Percentiles rank a stretch among this genome's conserved stretches.
Conservation (phyloP, 2,113 vertebrate genomes). For the Diadophis punctatus region DNA sequence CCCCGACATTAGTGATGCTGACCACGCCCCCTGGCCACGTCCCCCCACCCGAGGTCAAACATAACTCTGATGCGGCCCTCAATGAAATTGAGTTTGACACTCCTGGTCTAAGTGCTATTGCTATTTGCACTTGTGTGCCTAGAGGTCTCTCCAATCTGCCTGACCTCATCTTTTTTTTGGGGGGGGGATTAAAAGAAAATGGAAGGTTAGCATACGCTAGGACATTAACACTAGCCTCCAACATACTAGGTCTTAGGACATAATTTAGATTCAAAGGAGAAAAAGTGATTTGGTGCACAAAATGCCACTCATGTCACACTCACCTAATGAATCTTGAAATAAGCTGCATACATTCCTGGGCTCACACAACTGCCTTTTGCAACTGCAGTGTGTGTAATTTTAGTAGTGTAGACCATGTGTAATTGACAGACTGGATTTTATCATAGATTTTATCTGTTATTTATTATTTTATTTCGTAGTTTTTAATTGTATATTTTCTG, state of each 20-base stretch:
- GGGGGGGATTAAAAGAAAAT: background rate
- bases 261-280: background rate
- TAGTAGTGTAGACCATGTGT: too few relatives aligned
- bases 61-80: too few relatives aligned
- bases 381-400: background rate
- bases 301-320: background rate
- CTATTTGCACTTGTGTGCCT: background rate
- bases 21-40: too few relatives aligned
- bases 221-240: background rate
- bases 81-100: too few relatives aligned
- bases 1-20: too few relatives aligned
- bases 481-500: too few relatives aligned
- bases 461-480: too few relatives aligned
- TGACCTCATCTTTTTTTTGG: background rate
- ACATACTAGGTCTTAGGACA: background rate
- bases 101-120: background rate
- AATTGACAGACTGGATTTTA: too few relatives aligned
- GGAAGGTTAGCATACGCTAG: background rate
- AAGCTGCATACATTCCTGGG: background rate
- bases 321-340: background rate
- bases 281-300: background rate
- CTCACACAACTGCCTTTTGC: background rate
- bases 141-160: background rate
- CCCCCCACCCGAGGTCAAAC: too few relatives aligned
- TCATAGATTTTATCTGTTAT: too few relatives aligned